Conservation (phyloP, 2,888 invertebrate species). For the Serrognathus titanus region DNA sequence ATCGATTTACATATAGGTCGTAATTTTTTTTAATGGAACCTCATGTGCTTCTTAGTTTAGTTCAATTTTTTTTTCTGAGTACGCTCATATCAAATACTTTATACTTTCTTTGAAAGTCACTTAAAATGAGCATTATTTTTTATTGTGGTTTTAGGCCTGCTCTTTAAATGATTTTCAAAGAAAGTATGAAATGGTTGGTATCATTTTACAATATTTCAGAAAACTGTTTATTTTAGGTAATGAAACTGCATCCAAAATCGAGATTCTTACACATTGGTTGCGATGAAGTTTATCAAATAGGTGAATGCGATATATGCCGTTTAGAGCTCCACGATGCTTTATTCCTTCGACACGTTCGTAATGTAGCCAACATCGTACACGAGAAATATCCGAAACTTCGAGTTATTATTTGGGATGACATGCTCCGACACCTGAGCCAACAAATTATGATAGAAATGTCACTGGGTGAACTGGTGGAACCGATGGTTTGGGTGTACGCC, state of each 20-base stretch:
- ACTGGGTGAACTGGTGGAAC: constrained; percentile 66
- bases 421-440: constrained; percentile 64
- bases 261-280: constrained; percentile 69
- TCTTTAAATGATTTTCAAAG: no score
- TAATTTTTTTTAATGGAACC: no score
- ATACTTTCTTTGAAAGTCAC: no score
- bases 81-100: no score
- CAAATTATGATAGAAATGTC: constrained; percentile 59
- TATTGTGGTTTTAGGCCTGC: no score
- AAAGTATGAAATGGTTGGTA: no score
- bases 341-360: constrained; percentile 62
- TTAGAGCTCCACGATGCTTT: constrained; percentile 53
- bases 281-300: constrained; percentile 71
- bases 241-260: constrained; percentile 39
- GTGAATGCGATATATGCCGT: constrained; percentile 62
- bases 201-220: background rate
- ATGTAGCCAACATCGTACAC: constrained; percentile 59
- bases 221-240: constrained; percentile 31
- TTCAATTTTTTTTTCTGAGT: no score
- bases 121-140: no score
- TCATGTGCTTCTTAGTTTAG: no score
- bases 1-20: no score
- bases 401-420: constrained; percentile 78
- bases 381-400: constrained; percentile 56
- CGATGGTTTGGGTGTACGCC: constrained; percentile 80